Base-by-base conservation (phyloP, 2,113 vertebrate genomes). In the Ia io region DNA sequence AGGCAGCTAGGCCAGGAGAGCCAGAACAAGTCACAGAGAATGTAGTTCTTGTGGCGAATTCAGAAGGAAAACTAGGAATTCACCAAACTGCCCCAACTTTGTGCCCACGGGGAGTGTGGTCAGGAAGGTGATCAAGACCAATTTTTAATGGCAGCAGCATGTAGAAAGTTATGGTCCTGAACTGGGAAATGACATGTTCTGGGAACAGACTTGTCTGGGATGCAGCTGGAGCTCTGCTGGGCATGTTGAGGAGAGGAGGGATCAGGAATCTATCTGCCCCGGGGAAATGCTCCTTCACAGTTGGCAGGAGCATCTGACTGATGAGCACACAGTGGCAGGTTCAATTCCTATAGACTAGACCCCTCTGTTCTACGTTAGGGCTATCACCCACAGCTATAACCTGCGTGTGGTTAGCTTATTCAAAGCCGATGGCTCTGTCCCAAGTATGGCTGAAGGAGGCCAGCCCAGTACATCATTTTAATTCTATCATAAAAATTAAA, bases 401-500 rank as follows among this genome's bases (percentile, higher is more conserved):
- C 70, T 89, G 85, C 65, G 71, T 82, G 71, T 82, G 40, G 67
- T 78, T 56, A 65, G 71, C 85, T 93, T 67, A 89, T 90, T 93
- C 37, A 94, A 69, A 90, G 88, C 14, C 59, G 37, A 95, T 88
- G 61, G 22, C 47, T 71, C 22, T 90, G 40, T 92, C 53, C 42
- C n/a, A 84, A 90, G 25, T 2, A 35, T 44, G 73, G 30, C 49
- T 90, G 86, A 56, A 84, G 77, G 44, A 82, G 51, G 25, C 40
- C 47, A 61, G 32, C 16, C 77, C 11, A 6, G 82, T 70, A 56
- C 9, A 90, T 91, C 47, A 82, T 47, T 91, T 85, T 94, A 85
- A 96, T 95, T 88, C 47, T 37, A 70, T 73, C 37, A 85, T 80
- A 70, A 85, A 63, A 90, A 95, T 51, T 74, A 80, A 93, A 92